Evolutionary conservation across 2,888 invertebrate genomes (phyloP), one percentile per base, ranked within the genome.

Genomic region (Ochropleura plecta): DNA sequence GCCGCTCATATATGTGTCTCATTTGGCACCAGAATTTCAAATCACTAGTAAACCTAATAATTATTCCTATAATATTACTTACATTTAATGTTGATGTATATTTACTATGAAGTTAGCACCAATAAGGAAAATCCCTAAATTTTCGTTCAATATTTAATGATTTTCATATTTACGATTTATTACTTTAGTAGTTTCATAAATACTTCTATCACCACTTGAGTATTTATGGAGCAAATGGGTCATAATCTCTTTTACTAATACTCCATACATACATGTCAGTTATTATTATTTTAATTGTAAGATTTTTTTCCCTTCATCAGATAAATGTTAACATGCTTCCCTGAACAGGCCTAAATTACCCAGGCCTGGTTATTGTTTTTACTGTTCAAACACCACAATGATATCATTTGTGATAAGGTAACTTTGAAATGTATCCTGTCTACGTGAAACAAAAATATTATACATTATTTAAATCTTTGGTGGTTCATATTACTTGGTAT

Each of bases 71-170:
- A 10, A 20, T 9, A 46, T 79, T 59, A 79, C 49, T 70, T 42
- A 46, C 79, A 71, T 57, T 68, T 46, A 60, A 3, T 60, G 40
- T 48, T 72, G 42, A 18, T 48, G 20, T 53, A 48, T 73, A 79
- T 70, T 42, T 18, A 65, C 12, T 79, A 53, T 49, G 46, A 72
- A 64, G 0, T 73, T 51, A 40, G 48, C 16, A 16, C 18, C 10
- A 40, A 55, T 48, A 48, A 44, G 72, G 9, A 63, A 40, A 40
- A 46, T 53, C 12, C 20, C n/a, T 48, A 8, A 16, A 20, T 51
- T 42, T 49, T 9, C 7, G 14, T 18, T 20, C 14, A 14, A 18
- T 40, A 42, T 42, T 42, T 40, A 18, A 18, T n/a, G n/a, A 51
- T 65, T 49, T 20, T 55, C 20, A 12, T 20, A 55, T 12, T 30